phyloP scores from a whole-genome alignment of 2,888 invertebrate species.

The Philereme vetulata region DNA sequence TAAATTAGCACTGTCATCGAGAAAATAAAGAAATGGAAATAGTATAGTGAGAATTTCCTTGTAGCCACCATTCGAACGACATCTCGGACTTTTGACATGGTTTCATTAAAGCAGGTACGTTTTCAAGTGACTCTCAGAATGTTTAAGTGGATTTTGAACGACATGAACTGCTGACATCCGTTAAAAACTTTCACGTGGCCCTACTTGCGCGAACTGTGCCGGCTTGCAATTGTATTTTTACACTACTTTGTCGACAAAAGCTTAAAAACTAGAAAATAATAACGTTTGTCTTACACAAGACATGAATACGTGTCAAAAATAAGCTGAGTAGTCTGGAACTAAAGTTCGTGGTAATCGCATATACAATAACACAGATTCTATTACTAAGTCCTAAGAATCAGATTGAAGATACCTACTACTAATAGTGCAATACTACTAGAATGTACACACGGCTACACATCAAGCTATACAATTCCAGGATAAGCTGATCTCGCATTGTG shows the following conservation, averaged over 20 bases:
- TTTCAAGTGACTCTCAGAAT: conserved; percentile 42
- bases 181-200: conserved; percentile 58
- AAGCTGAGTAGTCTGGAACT: conserved; percentile 10
- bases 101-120: conserved; percentile 58
- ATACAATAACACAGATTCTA: conserved; percentile 13
- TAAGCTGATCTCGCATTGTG: too few relatives aligned
- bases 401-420: too few relatives aligned
- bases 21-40: too few relatives aligned
- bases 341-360: conserved; percentile 12
- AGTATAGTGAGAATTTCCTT: conserved; percentile 12
- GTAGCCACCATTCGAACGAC: conserved; percentile 32
- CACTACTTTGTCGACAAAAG: conserved; percentile 28
- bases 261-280: conserved; percentile 22
- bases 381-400: conserved; percentile 21
- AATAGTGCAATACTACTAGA: conserved; percentile 14
- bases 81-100: conserved; percentile 55
- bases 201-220: conserved; percentile 32
- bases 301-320: conserved; percentile 11
- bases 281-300: conserved; percentile 14
- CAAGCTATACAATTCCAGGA: too few relatives aligned
- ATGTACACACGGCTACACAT: too few relatives aligned
- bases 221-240: conserved; percentile 35
- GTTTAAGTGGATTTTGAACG: conserved; percentile 59
- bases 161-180: conserved; percentile 50
- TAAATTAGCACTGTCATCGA: too few relatives aligned